phyloP scores from a whole-genome alignment of 2,888 invertebrate species.

The Strigamia transsilvanica region DNA sequence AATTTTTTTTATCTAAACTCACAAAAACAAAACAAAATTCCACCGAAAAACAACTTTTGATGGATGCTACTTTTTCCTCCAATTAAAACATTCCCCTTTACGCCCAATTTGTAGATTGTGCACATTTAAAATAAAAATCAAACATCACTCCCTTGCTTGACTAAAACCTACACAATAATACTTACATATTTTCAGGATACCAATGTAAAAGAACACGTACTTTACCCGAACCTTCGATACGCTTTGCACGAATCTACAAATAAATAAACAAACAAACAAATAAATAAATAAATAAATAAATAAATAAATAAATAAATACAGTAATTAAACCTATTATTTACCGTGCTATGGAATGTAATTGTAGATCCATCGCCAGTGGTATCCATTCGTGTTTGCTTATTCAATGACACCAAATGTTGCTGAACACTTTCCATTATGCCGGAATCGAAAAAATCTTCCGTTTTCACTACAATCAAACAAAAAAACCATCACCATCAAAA shows the following conservation, averaged over 20 bases:
- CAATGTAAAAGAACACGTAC: conserved; percentile 80
- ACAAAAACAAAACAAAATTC: neutral
- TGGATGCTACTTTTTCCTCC: no score
- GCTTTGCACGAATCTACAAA: conserved; percentile 71
- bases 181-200: conserved; percentile 88
- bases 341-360: conserved; percentile 64
- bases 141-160: neutral
- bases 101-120: neutral
- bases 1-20: neutral
- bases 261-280: conserved; percentile 46
- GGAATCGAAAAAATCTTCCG: conserved; percentile 92
- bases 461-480: conserved; percentile 73
- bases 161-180: conserved; percentile 59
- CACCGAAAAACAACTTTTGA: no score
- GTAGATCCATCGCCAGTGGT: conserved; percentile 61
- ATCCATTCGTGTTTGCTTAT: conserved; percentile 61
- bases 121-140: neutral
- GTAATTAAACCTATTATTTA: conserved; percentile 58
- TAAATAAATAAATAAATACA: neutral
- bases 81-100: no score
- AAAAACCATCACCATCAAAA: neutral
- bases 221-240: conserved; percentile 73
- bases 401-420: conserved; percentile 75
- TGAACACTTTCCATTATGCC: conserved; percentile 92
- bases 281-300: neutral